Evolutionary conservation across 2,888 invertebrate genomes (phyloP).

Genomic region (Saturnia pavonia): DNA sequence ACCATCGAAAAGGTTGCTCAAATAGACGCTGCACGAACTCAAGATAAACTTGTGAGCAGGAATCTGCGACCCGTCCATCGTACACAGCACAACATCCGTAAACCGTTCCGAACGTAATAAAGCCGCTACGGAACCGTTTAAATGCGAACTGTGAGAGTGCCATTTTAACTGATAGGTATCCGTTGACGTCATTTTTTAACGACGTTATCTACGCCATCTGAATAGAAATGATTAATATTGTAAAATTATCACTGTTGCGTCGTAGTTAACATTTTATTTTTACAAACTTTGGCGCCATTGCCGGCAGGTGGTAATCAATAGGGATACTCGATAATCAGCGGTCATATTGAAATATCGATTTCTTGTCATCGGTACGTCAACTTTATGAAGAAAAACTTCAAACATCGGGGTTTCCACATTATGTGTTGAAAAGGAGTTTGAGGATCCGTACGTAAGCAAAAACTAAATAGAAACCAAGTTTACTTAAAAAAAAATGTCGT

Average conservation of each 20-base stretch:
- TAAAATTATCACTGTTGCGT: not conserved
- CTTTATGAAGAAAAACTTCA: too few relatives aligned
- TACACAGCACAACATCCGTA: slow-evolving; percentile 91
- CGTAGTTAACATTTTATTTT: not conserved
- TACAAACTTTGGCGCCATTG: not conserved
- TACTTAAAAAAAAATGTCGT: too few relatives aligned
- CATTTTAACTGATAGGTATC: slow-evolving; percentile 95
- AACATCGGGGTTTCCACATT: too few relatives aligned
- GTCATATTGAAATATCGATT: too few relatives aligned
- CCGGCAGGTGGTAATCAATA: too few relatives aligned
- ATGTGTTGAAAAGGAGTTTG: too few relatives aligned
- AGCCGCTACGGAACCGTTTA: slow-evolving; percentile 91
- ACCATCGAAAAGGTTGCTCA: slow-evolving; percentile 72
- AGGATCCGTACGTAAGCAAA: too few relatives aligned
- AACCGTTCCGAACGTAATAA: slow-evolving; percentile 90
- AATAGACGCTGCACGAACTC: slow-evolving; percentile 87
- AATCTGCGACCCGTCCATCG: slow-evolving; percentile 89
- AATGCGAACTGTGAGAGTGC: slow-evolving; percentile 92
- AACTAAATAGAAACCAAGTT: too few relatives aligned
- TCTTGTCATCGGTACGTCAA: too few relatives aligned
- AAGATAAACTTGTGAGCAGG: slow-evolving; percentile 93
- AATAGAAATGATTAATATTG: slow-evolving; percentile 6
- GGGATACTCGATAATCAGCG: too few relatives aligned
- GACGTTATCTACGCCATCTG: slow-evolving; percentile 38
- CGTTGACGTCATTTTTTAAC: slow-evolving; percentile 71